These are phyloP conservation scores for Actinia tenebrosa DNA, from an alignment of 64 coral and sea anemone genomes.

Conservation along the genomic window DNA sequence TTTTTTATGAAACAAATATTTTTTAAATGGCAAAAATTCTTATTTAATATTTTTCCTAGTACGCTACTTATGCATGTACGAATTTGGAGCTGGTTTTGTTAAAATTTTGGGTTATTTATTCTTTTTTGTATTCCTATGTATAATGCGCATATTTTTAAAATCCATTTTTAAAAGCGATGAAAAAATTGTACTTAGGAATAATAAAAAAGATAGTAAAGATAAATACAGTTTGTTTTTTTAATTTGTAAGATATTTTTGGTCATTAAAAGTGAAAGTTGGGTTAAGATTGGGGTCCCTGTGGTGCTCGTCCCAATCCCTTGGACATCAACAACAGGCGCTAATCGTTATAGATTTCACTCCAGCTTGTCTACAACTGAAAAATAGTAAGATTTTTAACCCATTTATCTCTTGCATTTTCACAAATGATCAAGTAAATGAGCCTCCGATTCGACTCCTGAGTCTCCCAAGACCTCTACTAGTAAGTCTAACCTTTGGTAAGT, in stretches of 20 bases:
- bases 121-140: too few species aligned
- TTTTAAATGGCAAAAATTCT: too few species aligned
- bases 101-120: too few species aligned
- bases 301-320: slow-evolving; percentile 5
- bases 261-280: background rate
- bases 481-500: background rate
- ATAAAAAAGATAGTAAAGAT: background rate
- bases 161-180: background rate
- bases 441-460: slow-evolving; percentile 12
- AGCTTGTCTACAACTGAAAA: background rate
- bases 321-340: slow-evolving; percentile 20
- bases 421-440: slow-evolving; percentile 13
- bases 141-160: background rate
- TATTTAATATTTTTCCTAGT: too few species aligned
- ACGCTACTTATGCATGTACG: too few species aligned
- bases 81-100: too few species aligned
- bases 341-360: slow-evolving; percentile 15
- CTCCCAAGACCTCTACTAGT: background rate
- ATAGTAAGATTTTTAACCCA: background rate
- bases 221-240: too few species aligned
- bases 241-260: background rate
- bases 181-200: background rate
- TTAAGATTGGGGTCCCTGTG: background rate
- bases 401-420: background rate
- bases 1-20: background rate